Base-by-base conservation (phyloP, 2,113 vertebrate species). In the Ctenomys sociabilis region DNA sequence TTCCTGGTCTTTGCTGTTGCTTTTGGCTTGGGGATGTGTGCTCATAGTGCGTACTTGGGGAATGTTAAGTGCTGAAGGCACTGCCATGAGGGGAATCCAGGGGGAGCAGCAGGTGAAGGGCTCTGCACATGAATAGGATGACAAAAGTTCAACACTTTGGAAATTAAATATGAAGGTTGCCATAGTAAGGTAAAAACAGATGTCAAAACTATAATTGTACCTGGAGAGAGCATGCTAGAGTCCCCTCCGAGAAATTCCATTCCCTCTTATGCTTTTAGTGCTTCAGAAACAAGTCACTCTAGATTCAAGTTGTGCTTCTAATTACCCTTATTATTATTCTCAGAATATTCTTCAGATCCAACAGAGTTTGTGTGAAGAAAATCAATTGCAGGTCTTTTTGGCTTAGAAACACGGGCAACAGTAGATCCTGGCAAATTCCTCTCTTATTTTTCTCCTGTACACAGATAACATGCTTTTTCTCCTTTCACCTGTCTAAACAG, bases 171-270 rank as follows among this genome's bases (percentile, higher is more conserved):
- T 32, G 88, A 95, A 90, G 77, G 77, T 86, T 96, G 66, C 95
- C 82, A 92, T 92, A 92, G 96, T 57, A 94, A 96, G 83, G 63
- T 59, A 96, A 73, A 66, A 72, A 90, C 78, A 95, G 88, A 89
- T 90, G 95, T 97, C 70, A 87, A 70, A 77, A 88, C 73, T 96
- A 4, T 94, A 93, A 95, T 89, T 95, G 66, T 86, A 96, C 91
- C 63, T 73, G 37, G 82, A 66, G 81, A 90, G 73, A 28, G 43
- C 49, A 64, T 30, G 49, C 63, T 91, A 93, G 91, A 35, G 13
- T 73, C 61, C 83, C 82, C 17, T 78, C 37, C 37, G 32, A 30
- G 61, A 63, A 88, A 66, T 93, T 90, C 92, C 82, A 24, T 88
- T 87, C 64, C 43, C 52, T 86, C 64, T 90, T 43, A 85, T 13